Base-by-base conservation (phyloP, 2,797 vertebrate species). In the Sternarchorhynchus goeldii region DNA sequence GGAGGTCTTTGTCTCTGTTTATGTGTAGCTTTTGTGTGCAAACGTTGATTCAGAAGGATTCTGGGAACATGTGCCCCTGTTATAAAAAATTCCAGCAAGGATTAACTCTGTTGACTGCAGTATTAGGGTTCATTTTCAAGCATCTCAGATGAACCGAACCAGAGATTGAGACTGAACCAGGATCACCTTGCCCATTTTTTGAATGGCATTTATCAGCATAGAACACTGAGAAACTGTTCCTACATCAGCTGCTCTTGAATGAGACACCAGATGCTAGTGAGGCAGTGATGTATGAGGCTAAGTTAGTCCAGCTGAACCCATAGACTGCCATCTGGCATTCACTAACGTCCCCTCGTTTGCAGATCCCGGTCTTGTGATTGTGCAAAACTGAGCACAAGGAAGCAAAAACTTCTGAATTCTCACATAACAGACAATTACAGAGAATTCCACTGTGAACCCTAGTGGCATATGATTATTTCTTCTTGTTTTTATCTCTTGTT, bases 271-370 rank as follows among this genome's bases (percentile, higher is more conserved):
- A 70, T 70, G 68, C 25, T 34, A 25, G 50, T 59, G 56, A 74
- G 58, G 31, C 69, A 81, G 79, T 85, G 75, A 81, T 80, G 69
- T 62, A 62, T 29, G 67, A 68, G 80, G 76, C 69, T 68, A 81
- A 77, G 68, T 69, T 57, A 68, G 63, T 72, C 39, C 81, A 81
- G 66, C 74, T 78, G 76, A 72, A 71, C 70, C 36, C 63, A 79
- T 53, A 59, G 18, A 31, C 64, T 76, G 45, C 32, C 77, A 75
- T 64, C 63, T 85, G 82, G 78, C 73, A 77, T 25, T 74, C 25
- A 55, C 67, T n/a, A 72, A 32, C 34, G 25, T 45, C 29, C 29
- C 50, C 67, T 18, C 29, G 34, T 12, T 7, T 17, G 50, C 29
- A 25, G 25, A 41, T 20, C 50, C 3, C 32, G 17, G 50, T 29